Evolutionary conservation across 2,113 vertebrate genomes (phyloP), one percentile per base, ranked within the genome.

Genomic region (Scophthalmus maximus): DNA sequence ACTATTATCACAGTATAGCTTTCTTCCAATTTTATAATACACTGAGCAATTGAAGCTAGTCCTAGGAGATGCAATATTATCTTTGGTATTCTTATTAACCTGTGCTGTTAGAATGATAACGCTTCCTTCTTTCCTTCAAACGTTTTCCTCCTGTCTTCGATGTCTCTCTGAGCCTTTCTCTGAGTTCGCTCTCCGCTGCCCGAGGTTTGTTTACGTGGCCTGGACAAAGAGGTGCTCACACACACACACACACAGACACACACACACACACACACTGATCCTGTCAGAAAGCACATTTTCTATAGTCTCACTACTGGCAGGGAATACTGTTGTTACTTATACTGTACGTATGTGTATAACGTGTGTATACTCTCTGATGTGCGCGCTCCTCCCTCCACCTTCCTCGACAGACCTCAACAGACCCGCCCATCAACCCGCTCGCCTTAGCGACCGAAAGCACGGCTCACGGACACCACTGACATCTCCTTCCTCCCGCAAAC

Each of bases 21-120:
- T 93, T 93, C 94, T 93, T 94, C 92, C 90, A 91, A 76, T 94
- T 94, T 94, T 93, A 86, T 92, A 94, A n/a, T 92, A 92, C 88
- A 92, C 88, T 90, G 89, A 94, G 89, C 90, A 91, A 88, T 83
- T 88, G 82, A 90, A 89, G 87, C 85, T 91, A 89, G 81, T 92
- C 77, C 82, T 93, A 92, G 89, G 81, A 89, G 75, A 91, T 91
- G 92, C 92, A 92, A 93, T 93, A 94, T 91, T 90, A 88, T 88
- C 84, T 91, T 89, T 92, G 87, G 73, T 89, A 91, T 90, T 88
- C 80, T 51, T 82, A 84, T 91, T 87, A 91, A 90, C 78, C 81
- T 79, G 78, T 89, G 88, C 84, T 88, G 67, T 82, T 91, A 82
- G 87, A 76, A 85, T 87, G 86, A 81, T 78, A 72, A 89, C 84